phyloP scores from a whole-genome alignment of 2,797 vertebrate genomes.

The Schizothorax lantsangensis region DNA sequence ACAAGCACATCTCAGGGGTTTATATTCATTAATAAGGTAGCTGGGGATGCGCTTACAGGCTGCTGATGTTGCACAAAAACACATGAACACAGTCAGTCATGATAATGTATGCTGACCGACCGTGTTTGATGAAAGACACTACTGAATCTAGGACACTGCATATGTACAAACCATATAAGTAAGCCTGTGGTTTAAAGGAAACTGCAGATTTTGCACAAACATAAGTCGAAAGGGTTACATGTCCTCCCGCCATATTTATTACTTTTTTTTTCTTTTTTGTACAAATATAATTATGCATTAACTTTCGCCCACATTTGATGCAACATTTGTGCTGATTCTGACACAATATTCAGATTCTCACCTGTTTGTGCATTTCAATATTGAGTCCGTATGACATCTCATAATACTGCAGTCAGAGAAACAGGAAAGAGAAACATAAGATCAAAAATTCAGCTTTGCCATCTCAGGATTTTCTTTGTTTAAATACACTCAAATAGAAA shows the following conservation, averaged over 20 bases:
- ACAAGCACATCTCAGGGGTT: constrained; percentile 33
- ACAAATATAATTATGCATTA: background rate
- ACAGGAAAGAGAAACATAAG: background rate
- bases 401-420: constrained; percentile 83
- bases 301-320: background rate
- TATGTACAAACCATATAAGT: background rate
- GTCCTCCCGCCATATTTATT: background rate
- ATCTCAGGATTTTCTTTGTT: background rate
- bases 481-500: background rate
- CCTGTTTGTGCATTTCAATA: constrained; percentile 99
- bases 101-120: constrained; percentile 62
- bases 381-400: constrained; percentile 99
- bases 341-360: constrained; percentile 60
- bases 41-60: constrained; percentile 1
- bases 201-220: background rate
- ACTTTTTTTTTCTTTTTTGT: too few species aligned
- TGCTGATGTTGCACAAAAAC: constrained; percentile 17
- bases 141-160: constrained; percentile 70
- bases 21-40: constrained; percentile 12
- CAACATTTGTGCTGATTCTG: background rate
- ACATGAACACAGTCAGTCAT: constrained; percentile 21
- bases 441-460: background rate
- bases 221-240: background rate
- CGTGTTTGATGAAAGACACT: constrained; percentile 58
- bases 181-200: background rate